A percentile compares a stretch with the other conserved stretches of the same genome.
These are phyloP conservation scores for Platerodrilus igneus DNA, from an alignment of 2,888 invertebrate species.

Conservation along the genomic window DNA sequence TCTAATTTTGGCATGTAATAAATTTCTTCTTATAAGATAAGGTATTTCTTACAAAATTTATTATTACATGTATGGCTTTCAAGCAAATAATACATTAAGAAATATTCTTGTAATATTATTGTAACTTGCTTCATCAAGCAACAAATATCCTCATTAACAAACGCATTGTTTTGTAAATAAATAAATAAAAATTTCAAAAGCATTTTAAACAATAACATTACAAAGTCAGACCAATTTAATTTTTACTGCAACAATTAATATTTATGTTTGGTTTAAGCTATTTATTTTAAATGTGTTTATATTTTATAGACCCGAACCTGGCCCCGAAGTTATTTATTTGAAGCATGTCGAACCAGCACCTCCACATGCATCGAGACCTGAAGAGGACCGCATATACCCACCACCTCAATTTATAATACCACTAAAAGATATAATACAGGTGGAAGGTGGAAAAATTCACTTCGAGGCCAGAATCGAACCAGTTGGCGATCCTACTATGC, in stretches of 20 bases:
- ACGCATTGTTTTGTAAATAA: too few species aligned
- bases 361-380: slow-evolving; percentile 72
- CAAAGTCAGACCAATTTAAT: not conserved
- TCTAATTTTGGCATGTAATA: too few species aligned
- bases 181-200: too few species aligned
- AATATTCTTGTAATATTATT: too few species aligned
- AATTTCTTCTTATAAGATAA: too few species aligned
- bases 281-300: too few species aligned
- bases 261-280: slow-evolving; percentile 34
- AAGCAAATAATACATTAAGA: too few species aligned
- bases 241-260: not conserved
- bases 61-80: too few species aligned
- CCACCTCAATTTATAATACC: slow-evolving; percentile 91
- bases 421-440: slow-evolving; percentile 72
- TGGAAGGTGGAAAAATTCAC: slow-evolving; percentile 90
- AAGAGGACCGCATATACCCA: slow-evolving; percentile 84
- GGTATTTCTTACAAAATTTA: too few species aligned
- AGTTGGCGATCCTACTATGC: slow-evolving; percentile 94
- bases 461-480: slow-evolving; percentile 97
- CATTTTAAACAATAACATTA: not conserved
- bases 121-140: too few species aligned
- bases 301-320: slow-evolving; percentile 69
- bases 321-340: slow-evolving; percentile 90
- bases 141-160: too few species aligned
- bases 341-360: slow-evolving; percentile 88